Base-by-base conservation (phyloP, 2,113 vertebrate genomes). In the Elephas maximus region DNA sequence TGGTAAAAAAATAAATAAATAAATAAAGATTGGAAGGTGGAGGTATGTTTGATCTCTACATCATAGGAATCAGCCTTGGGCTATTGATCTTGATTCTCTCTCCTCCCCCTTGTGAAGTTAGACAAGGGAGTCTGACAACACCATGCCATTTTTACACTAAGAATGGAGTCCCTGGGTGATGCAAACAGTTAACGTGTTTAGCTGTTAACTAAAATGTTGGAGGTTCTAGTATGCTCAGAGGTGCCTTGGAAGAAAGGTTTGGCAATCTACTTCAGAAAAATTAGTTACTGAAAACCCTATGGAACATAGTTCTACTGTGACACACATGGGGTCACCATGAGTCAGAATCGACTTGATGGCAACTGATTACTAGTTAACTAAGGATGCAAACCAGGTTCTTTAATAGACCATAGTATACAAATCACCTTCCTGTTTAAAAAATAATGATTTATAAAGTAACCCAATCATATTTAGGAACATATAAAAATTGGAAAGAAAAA, bases 401-500 rank as follows among this genome's bases (percentile, higher is more conserved):
- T 48, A 18, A 28, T 26, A 87, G n/a, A 69, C 8, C 30, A 60
- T 53, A 51, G n/a, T 51, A 71, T 93, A 9, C 69, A 80, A 94
- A 23, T 57, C 41, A 76, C 1, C 24, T 17, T n/a, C 63, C 62
- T 80, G 48, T 87, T 23, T 28, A 18, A 51, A 62, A 71, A 44
- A 51, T 9, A 91, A 44, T 24, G 6, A 71, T 30, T 24, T 95
- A 74, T 81, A 51, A 90, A 78, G 33, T 15, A 80, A 33, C 60
- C 23, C 30, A 24, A 21, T n/a, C 44, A 15, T 78, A 77, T 57
- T 41, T 88, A 79, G 1, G 30, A 77, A 67, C 21, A 93, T 2
- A 69, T 2, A 80, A 63, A 88, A 57, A 24, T 18, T 80, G 37
- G 45, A 53, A 83, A 83, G 84, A 21, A 92, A 94, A 94, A 93